Conservation (phyloP, 2,888 invertebrate genomes). For the Strigamia crassipes region DNA sequence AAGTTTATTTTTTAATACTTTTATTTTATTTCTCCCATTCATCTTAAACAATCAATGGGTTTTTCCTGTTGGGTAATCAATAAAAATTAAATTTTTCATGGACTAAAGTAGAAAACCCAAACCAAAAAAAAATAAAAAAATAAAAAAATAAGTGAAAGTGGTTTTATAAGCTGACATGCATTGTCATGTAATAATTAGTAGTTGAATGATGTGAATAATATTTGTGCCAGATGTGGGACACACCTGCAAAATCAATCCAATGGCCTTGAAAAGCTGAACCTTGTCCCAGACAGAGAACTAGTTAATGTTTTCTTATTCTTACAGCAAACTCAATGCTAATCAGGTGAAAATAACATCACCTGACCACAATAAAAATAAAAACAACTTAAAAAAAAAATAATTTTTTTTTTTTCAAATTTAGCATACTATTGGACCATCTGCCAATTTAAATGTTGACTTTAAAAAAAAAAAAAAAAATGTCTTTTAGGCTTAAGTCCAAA, state of each 20-base stretch:
- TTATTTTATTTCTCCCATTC: too few species aligned
- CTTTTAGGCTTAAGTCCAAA: not conserved
- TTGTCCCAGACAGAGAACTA: constrained; percentile 31
- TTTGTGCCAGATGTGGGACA: constrained; percentile 26
- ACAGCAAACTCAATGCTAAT: constrained; percentile 6
- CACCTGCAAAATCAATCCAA: constrained; percentile 13
- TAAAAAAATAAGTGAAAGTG: not conserved
- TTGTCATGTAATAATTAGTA: constrained; percentile 3
- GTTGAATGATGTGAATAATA: not conserved
- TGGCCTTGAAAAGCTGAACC: not conserved
- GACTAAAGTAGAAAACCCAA: not conserved
- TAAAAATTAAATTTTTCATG: not conserved
- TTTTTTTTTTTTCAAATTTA: too few species aligned
- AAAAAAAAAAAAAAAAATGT: not conserved
- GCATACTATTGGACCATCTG: not conserved
- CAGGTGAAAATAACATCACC: not conserved
- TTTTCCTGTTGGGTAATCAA: not conserved
- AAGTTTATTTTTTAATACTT: too few species aligned
- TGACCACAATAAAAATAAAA: not conserved
- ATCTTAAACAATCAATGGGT: not conserved
- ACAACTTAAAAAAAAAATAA: not conserved
- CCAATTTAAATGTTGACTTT: not conserved
- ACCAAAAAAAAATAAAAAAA: not conserved
- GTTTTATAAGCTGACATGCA: not conserved
- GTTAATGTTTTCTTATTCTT: not conserved